Evolutionary conservation across 2,888 invertebrate species (phyloP).

Genomic region (Ferrisia virgata): DNA sequence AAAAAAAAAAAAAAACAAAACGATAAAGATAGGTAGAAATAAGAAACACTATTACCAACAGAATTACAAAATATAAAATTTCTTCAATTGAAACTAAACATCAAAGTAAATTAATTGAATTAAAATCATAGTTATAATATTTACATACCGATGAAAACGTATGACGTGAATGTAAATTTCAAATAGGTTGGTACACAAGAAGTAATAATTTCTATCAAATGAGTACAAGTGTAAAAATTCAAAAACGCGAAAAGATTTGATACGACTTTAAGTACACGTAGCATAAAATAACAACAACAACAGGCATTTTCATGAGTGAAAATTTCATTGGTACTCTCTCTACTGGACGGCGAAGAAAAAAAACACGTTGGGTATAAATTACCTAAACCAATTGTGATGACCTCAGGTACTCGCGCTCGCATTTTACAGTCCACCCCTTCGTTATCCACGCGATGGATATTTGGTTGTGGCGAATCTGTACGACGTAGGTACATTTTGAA

Average conservation of each 20-base stretch:
- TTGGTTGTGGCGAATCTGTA: slow-evolving; percentile 21
- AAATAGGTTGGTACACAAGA: background rate
- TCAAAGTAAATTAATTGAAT: too few relatives aligned
- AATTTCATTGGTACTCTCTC: slow-evolving; percentile 34
- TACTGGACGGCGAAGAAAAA: slow-evolving; percentile 14
- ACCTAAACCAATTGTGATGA: slow-evolving; percentile 40
- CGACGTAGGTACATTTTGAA: slow-evolving; percentile 20
- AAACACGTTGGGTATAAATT: slow-evolving; percentile 31
- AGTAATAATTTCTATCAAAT: background rate
- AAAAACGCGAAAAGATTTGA: background rate
- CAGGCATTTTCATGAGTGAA: background rate
- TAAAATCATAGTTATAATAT: too few relatives aligned
- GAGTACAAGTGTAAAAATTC: background rate
- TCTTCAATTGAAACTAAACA: too few relatives aligned
- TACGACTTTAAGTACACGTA: background rate
- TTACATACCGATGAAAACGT: too few relatives aligned
- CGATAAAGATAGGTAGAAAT: too few relatives aligned
- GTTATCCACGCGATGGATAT: background rate
- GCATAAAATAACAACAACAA: background rate
- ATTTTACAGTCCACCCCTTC: slow-evolving; percentile 37
- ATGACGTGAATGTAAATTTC: too few relatives aligned
- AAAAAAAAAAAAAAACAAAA: too few relatives aligned
- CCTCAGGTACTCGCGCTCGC: slow-evolving; percentile 34
- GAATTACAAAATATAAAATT: too few relatives aligned
- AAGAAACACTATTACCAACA: too few relatives aligned